A percentile compares a stretch with the other conserved stretches of the same genome.
phyloP scores from a whole-genome alignment of 2,113 vertebrate genomes.

The Rhombomys opimus region DNA sequence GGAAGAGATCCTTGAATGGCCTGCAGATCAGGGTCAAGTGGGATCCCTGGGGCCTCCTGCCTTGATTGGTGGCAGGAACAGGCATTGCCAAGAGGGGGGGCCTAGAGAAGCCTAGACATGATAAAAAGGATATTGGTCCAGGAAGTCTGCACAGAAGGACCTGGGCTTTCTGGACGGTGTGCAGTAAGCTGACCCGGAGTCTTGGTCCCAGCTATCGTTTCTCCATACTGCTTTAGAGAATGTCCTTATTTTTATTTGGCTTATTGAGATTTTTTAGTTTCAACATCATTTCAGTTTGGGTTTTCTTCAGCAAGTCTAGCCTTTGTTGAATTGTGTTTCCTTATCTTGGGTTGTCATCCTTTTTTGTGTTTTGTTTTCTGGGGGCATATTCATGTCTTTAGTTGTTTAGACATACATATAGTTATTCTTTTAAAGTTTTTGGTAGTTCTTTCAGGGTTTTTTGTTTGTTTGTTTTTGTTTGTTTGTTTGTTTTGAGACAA shows the following conservation, averaged over 20 bases:
- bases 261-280: neutral
- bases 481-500: neutral
- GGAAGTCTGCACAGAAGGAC: neutral
- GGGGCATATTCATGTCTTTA: neutral
- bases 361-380: neutral
- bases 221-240: neutral
- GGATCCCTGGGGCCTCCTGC: neutral
- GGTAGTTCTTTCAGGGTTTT: too few relatives aligned
- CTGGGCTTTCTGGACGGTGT: neutral
- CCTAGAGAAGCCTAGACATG: neutral
- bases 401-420: neutral
- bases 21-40: rapidly evolving
- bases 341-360: neutral
- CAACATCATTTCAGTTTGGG: neutral
- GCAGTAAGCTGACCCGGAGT: too few relatives aligned
- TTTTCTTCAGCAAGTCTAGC: neutral
- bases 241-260: neutral
- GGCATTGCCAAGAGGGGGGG: neutral
- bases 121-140: neutral
- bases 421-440: neutral
- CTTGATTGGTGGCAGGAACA: neutral
- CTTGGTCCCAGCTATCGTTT: rapidly evolving
- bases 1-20: too few relatives aligned
- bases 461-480: too few relatives aligned
- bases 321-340: neutral